phyloP scores from a whole-genome alignment of 2,888 invertebrate genomes.

The Amaurobius ferox region DNA sequence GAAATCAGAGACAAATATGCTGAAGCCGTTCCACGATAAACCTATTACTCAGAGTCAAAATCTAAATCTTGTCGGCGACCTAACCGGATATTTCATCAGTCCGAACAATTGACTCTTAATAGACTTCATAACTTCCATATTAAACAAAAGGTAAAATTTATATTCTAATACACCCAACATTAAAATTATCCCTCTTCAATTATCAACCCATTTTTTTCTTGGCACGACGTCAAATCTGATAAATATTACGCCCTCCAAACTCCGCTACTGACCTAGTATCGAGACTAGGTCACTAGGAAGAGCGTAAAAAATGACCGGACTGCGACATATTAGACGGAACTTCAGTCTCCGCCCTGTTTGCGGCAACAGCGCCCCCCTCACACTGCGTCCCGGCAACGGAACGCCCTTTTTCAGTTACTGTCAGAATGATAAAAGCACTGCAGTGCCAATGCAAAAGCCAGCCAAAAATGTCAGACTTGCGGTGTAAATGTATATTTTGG shows the following conservation, averaged over 20 bases:
- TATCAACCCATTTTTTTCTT: background rate
- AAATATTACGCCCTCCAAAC: background rate
- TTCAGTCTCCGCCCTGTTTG: constrained; percentile 45
- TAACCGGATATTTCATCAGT: no score
- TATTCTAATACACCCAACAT: background rate
- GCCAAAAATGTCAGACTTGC: constrained; percentile 34
- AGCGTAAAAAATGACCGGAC: background rate
- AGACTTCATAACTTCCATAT: background rate
- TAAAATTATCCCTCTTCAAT: background rate
- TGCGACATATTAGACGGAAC: constrained; percentile 35
- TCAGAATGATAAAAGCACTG: background rate
- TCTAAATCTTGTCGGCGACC: no score
- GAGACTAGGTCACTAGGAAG: constrained; percentile 53
- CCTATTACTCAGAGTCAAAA: no score
- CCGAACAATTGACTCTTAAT: background rate
- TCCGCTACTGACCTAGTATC: constrained; percentile 13
- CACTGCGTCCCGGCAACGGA: constrained; percentile 18
- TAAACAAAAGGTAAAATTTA: background rate
- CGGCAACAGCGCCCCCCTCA: constrained; percentile 31
- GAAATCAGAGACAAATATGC: no score
- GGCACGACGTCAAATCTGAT: background rate
- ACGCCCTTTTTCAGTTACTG: background rate
- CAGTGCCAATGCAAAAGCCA: background rate
- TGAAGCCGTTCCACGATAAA: no score
- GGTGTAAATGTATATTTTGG: background rate